Conservation (phyloP, 1,140 invertebrate genomes). For the Drosophila willistoni region DNA sequence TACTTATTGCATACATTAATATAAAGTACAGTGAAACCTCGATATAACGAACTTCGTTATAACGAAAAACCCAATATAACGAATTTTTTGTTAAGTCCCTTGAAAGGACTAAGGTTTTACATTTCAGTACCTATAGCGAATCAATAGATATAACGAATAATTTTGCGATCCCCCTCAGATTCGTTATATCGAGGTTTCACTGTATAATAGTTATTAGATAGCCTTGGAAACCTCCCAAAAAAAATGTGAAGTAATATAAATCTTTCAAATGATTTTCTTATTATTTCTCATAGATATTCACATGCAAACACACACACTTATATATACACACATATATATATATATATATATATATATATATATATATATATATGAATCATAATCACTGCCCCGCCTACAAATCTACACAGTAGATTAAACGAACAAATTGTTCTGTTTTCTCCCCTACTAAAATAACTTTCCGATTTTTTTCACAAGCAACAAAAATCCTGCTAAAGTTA, state of each 20-base stretch:
- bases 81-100: no score
- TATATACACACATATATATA: not conserved
- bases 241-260: not conserved
- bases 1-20: not conserved
- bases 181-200: no score
- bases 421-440: conserved; percentile 28
- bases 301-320: not conserved
- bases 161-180: no score
- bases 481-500: conserved; percentile 51
- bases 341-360: not conserved
- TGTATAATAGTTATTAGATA: conserved; percentile 19
- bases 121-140: no score
- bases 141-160: no score
- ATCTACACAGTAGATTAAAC: not conserved
- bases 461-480: conserved; percentile 52
- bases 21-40: no score
- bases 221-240: conserved; percentile 9
- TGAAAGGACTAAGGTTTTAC: no score
- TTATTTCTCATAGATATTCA: conserved; percentile 11
- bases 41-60: no score
- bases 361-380: not conserved
- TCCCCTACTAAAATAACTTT: conserved; percentile 44
- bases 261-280: not conserved
- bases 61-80: no score
- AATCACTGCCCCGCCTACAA: conserved; percentile 54